Percentiles rank a stretch among this genome's conserved stretches.
Conservation (phyloP, 2,797 vertebrate genomes). For the Eidolon dupreanum region DNA sequence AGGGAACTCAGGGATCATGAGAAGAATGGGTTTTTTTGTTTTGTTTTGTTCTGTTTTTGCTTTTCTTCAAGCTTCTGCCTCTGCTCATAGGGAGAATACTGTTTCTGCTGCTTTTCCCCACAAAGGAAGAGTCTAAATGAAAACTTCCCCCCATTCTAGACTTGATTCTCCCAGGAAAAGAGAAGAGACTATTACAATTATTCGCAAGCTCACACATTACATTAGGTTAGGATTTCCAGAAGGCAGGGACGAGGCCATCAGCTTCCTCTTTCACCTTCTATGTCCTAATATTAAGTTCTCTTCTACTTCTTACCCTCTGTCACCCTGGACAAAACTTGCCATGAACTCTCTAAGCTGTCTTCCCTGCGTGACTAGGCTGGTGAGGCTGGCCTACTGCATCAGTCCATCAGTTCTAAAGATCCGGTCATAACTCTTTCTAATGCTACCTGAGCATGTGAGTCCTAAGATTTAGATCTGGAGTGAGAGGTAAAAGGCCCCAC, state of each 20-base stretch:
- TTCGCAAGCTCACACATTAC: neutral
- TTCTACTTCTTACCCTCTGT: neutral
- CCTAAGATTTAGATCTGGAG: conserved; percentile 30
- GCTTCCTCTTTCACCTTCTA: neutral
- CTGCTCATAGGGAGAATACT: neutral
- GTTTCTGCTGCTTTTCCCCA: neutral
- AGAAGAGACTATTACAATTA: neutral
- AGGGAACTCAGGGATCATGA: neutral
- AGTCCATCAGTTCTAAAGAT: neutral
- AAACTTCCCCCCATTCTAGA: neutral
- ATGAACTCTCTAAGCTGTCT: neutral
- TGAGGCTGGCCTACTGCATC: neutral
- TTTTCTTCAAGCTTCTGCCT: conserved; percentile 6
- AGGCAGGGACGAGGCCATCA: neutral
- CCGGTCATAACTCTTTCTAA: neutral
- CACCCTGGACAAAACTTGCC: neutral
- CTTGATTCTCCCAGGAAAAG: neutral
- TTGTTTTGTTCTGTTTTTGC: neutral
- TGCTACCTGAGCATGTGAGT: neutral
- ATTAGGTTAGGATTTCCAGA: neutral
- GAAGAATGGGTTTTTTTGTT: neutral
- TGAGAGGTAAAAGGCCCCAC: neutral
- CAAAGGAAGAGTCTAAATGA: neutral
- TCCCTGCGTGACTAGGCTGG: neutral
- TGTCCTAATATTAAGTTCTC: neutral